phyloP scores from a whole-genome alignment of 2,113 vertebrate species.

The Lipotes vexillifer region DNA sequence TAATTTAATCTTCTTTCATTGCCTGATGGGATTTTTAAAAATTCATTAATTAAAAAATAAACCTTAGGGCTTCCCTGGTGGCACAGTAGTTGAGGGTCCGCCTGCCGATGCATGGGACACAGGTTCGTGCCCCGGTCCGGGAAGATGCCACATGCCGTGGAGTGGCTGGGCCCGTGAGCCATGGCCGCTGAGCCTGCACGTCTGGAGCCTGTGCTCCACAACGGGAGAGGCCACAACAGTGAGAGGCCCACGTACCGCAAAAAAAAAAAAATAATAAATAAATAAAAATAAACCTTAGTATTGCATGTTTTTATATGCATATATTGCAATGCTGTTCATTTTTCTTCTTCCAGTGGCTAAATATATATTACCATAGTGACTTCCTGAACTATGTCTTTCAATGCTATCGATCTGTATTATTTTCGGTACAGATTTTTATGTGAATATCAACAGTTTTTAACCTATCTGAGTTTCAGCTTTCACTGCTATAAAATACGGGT shows the following conservation, averaged over 20 bases:
- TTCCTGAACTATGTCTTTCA: neutral
- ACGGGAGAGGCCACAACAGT: no score
- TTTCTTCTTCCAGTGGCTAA: neutral
- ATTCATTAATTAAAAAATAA: neutral
- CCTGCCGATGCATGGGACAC: no score
- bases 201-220: no score
- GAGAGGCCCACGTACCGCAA: no score
- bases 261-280: no score
- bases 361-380: neutral
- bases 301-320: neutral
- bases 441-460: neutral
- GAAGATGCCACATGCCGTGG: no score
- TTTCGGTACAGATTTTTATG: neutral
- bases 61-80: neutral
- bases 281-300: neutral
- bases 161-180: no score
- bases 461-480: neutral
- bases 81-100: no score
- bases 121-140: accelerated
- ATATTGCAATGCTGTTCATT: neutral
- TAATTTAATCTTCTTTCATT: neutral
- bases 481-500: neutral
- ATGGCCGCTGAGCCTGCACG: no score
- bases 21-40: neutral
- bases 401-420: neutral